Evolutionary conservation across 37 sponge, comb jelly and placozoan genomes (phyloP).

Genomic region (Chondrilla cf. caribensis): DNA sequence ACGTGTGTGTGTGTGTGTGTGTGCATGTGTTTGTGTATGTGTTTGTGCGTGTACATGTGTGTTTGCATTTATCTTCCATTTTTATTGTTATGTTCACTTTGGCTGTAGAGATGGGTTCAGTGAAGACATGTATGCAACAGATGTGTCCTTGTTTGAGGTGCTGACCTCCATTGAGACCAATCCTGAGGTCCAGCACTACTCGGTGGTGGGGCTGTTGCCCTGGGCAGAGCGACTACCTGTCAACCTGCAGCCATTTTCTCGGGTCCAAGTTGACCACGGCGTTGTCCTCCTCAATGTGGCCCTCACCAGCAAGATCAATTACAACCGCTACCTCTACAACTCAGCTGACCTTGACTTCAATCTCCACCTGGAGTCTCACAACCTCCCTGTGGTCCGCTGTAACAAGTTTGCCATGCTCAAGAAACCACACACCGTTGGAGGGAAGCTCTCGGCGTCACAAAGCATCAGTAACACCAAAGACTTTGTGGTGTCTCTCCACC

Average conservation of each 20-base stretch:
- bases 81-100: too few species aligned
- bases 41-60: background rate
- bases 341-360: conserved; percentile 65
- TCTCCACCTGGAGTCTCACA: conserved; percentile 36
- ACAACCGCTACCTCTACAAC: conserved; percentile 53
- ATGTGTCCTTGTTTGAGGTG: conserved; percentile 52
- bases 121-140: background rate
- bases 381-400: conserved; percentile 24
- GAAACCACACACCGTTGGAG: conserved; percentile 56
- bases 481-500: conserved; percentile 68
- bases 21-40: background rate
- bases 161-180: conserved; percentile 40
- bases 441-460: conserved; percentile 35
- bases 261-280: conserved; percentile 53
- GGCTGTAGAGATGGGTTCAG: too few species aligned
- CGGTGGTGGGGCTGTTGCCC: conserved; percentile 25
- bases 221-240: conserved; percentile 22
- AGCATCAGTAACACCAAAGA: background rate
- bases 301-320: conserved; percentile 19
- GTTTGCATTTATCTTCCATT: too few species aligned
- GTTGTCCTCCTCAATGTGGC: conserved; percentile 64
- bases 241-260: conserved; percentile 5
- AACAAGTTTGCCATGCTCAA: conserved; percentile 49
- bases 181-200: conserved; percentile 9
- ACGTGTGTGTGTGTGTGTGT: background rate